A percentile compares a stretch with the other conserved stretches of the same genome.
These are phyloP conservation scores for Diadophis punctatus DNA, from an alignment of 2,113 vertebrate species.

Conservation along the genomic window DNA sequence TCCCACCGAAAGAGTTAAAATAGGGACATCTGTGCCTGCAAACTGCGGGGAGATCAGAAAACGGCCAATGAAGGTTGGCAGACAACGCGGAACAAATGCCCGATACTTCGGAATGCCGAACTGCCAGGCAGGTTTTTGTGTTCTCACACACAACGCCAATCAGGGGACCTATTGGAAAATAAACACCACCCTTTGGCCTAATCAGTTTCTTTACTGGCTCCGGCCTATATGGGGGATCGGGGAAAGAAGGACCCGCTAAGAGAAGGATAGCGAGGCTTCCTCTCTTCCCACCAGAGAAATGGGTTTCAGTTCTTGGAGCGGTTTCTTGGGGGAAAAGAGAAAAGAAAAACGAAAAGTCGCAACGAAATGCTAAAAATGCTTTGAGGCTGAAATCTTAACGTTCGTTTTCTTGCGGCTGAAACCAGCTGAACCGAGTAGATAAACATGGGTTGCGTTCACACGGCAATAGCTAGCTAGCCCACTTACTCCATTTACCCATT, in stretches of 20 bases:
- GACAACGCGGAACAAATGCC: constrained; percentile 73
- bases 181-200: background rate
- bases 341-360: background rate
- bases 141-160: background rate
- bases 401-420: background rate
- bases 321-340: background rate
- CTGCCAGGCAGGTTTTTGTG: constrained; percentile 34
- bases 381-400: background rate
- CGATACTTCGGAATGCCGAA: constrained; percentile 71
- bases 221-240: background rate
- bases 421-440: background rate
- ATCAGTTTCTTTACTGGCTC: background rate
- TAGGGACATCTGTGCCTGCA: constrained; percentile 73
- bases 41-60: constrained; percentile 65
- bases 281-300: background rate
- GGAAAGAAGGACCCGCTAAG: background rate
- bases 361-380: background rate
- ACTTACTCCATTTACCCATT: background rate
- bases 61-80: constrained; percentile 76
- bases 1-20: constrained; percentile 70
- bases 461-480: background rate
- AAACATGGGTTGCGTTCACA: background rate
- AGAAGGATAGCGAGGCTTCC: background rate
- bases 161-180: background rate
- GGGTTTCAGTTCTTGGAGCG: background rate